A percentile compares a stretch with the other conserved stretches of the same genome.
Evolutionary conservation across 2,113 vertebrate species (phyloP).

Genomic region (Halichoerus grypus): DNA sequence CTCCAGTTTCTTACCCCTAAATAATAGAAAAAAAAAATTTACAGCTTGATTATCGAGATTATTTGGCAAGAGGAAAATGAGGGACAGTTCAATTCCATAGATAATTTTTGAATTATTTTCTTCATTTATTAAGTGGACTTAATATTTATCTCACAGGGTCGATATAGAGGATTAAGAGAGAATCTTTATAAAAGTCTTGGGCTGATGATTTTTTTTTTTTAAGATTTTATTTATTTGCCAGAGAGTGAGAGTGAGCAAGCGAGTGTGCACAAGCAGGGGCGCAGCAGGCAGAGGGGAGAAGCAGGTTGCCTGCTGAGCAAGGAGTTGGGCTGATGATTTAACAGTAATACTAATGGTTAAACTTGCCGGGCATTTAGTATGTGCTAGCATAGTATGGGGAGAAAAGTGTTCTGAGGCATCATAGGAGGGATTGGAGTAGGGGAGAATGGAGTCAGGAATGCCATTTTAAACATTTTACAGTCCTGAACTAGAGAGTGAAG

Average conservation of each 20-base stretch:
- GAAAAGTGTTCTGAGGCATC: neutral
- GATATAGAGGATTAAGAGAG: neutral
- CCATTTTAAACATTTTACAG: neutral
- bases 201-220: neutral
- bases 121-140: neutral
- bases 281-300: no score
- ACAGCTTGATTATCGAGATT: neutral
- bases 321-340: neutral
- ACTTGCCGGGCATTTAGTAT: neutral
- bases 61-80: constrained; percentile 38
- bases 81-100: neutral
- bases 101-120: neutral
- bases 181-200: neutral
- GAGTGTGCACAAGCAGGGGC: no score
- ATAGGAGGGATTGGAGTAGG: neutral
- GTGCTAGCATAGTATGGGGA: neutral
- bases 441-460: neutral
- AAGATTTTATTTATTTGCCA: no score
- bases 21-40: constrained; percentile 58
- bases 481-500: neutral
- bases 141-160: neutral
- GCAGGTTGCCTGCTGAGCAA: no score
- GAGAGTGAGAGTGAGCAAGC: no score
- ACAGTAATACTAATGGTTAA: neutral
- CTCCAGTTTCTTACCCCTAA: neutral